Evolutionary conservation across 1,140 invertebrate genomes (phyloP), one percentile per base, ranked within the genome.

Genomic region (Zophobas atratus): DNA sequence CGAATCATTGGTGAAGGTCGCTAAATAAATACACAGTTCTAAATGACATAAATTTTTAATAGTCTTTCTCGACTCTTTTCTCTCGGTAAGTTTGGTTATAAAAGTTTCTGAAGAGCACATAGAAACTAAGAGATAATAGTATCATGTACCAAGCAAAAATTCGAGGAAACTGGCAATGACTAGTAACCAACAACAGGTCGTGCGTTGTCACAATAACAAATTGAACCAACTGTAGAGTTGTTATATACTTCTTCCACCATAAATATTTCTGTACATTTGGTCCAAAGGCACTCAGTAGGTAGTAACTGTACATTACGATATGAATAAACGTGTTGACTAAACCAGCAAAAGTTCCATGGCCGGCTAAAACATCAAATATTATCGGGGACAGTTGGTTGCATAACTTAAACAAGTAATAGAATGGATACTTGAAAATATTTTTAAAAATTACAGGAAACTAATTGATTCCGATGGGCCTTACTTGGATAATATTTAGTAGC

Each of bases 181-280:
- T 95, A 89, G 97, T 97, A 57, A 98, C 87, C 51, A 98, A 88
- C 85, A 98, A 96, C 89, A 96, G 95, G 5, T 96, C 94, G 85
- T 98, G 96, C 76, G 95, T 88, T 89, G 95, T 94, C 51, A 97
- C 95, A 33, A 92, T 87, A 6, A 97, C 89, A 87, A 98, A 98
- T 88, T 98, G 97, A 8, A 94, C 90, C 92, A 98, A 92, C 87
- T 98, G 97, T 78, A 97, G 85, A 1, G 91, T 89, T 0, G 97
- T 98, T 49, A 98, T 87, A 84, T 98, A 97, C 83, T 93, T 96
- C 88, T 98, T 98, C 96, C 97, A 98, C 96, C 96, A 98, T 2
- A 98, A 87, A 84, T 94, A 97, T 67, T 94, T 95, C 85, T 96
- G 95, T 81, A 96, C 90, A 49, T 91, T 88, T 0, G 96, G 95